Evolutionary conservation across 1,140 invertebrate genomes (phyloP), one percentile per base, ranked within the genome.

Genomic region (Propsilocerus akamusi): DNA sequence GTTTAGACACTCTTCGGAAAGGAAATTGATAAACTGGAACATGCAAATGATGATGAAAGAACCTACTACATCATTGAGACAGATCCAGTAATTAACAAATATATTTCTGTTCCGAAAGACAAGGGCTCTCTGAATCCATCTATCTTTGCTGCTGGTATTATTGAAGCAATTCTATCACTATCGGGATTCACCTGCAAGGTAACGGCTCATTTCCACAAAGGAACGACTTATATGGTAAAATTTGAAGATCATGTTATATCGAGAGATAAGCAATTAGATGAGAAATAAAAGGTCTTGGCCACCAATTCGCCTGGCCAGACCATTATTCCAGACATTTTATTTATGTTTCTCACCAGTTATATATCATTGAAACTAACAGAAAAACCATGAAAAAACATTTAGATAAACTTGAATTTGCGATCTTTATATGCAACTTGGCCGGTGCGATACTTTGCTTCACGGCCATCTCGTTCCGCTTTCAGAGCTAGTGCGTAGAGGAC

Each of bases 21-120:
- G 62, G 96, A 99, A 74, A 95, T 95, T 48, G 96, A 99, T 62
- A 98, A 98, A 66, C 67, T 99, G 50, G 96, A 99, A 65, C 88
- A 97, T 69, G 92, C 93, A 8, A 97, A 97, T 72, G 95, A 98
- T 70, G 94, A 99, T 71, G 92, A 97, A 59, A 76, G 83, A 53
- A 96, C 88, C 20, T 97, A 98, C 70, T 98, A 98, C 61, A 88
- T 99, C 12, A 99, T 99, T 60, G 96, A 99, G 68, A 95, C 95
- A 63, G 95, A 99, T 59, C 89, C 95, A 12, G 58, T 99, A 52
- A 92, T 75, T 0, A 99, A 99, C 68, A 87, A 84, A 61, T 99
- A 85, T 65, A 97, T 99, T 57, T 98, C 95, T 50, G 86, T 98
- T 26, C 94, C 95, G 5, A 94, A 96, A 66, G 95, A 98, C 63